A percentile compares a stretch with the other conserved stretches of the same genome.
Conservation (phyloP, 2,888 invertebrate genomes). For the Cantharis rustica region DNA sequence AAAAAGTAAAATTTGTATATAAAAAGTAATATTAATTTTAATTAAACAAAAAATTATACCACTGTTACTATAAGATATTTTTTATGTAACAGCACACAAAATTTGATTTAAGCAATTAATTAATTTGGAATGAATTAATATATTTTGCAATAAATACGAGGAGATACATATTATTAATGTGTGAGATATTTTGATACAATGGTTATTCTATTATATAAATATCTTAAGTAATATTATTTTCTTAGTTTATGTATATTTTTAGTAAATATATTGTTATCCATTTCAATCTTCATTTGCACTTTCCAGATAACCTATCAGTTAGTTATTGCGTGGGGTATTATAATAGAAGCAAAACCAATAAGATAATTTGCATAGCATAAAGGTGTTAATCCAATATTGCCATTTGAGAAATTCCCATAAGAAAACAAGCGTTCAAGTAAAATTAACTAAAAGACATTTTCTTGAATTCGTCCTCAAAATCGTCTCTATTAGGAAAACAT, state of each 20-base stretch:
- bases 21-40: too few species aligned
- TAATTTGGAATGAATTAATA: neutral
- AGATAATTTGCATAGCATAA: neutral
- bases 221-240: neutral
- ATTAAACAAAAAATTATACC: neutral
- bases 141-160: neutral
- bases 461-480: slow-evolving; percentile 1
- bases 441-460: neutral
- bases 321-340: neutral
- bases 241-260: neutral
- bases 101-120: neutral
- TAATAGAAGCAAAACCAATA: neutral
- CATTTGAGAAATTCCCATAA: slow-evolving; percentile 12
- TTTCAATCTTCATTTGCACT: neutral
- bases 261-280: neutral
- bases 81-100: neutral
- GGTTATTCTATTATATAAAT: neutral
- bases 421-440: neutral
- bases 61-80: neutral
- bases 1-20: too few species aligned
- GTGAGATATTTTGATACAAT: neutral
- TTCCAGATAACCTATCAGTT: neutral
- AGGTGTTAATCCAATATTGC: neutral
- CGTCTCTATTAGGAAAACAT: neutral
- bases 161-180: neutral